Evolutionary conservation across 2,888 invertebrate genomes (phyloP).

Genomic region (Perdita meconis): DNA sequence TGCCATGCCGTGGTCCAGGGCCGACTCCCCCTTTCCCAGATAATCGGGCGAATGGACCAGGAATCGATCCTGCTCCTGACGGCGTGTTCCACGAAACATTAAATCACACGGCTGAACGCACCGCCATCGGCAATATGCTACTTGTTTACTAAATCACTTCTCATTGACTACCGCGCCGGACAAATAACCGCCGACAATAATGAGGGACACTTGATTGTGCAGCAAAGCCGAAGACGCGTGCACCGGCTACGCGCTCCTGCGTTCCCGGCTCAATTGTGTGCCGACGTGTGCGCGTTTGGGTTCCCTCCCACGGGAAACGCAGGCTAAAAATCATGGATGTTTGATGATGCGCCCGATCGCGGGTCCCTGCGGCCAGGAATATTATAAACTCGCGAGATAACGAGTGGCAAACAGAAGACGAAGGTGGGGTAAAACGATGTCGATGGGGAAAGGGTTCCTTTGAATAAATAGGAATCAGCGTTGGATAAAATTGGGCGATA

Average conservation of each 20-base stretch:
- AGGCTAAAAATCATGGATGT: conserved; percentile 26
- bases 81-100: conserved; percentile 67
- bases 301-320: conserved; percentile 54
- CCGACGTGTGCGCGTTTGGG: conserved; percentile 41
- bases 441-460: not conserved
- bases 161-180: conserved; percentile 73
- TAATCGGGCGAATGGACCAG: conserved; percentile 12
- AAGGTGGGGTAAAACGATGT: not conserved
- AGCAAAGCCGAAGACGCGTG: conserved; percentile 78
- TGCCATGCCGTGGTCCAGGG: too few species aligned
- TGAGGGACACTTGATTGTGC: conserved; percentile 79
- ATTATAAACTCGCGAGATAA: conserved; percentile 43
- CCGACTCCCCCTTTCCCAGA: conserved; percentile 26
- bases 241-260: conserved; percentile 43
- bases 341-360: conserved; percentile 27
- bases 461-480: not conserved
- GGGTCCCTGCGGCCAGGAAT: conserved; percentile 10
- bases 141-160: conserved; percentile 81
- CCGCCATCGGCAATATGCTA: conserved; percentile 82
- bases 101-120: conserved; percentile 75
- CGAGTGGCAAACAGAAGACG: conserved; percentile 48
- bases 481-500: not conserved
- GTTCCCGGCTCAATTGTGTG: conserved; percentile 9
- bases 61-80: conserved; percentile 35
- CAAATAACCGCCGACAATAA: conserved; percentile 76